A percentile compares a stretch with the other conserved stretches of the same genome.
phyloP scores from a whole-genome alignment of 2,888 invertebrate species.

The Neocrepidodera transversa region DNA sequence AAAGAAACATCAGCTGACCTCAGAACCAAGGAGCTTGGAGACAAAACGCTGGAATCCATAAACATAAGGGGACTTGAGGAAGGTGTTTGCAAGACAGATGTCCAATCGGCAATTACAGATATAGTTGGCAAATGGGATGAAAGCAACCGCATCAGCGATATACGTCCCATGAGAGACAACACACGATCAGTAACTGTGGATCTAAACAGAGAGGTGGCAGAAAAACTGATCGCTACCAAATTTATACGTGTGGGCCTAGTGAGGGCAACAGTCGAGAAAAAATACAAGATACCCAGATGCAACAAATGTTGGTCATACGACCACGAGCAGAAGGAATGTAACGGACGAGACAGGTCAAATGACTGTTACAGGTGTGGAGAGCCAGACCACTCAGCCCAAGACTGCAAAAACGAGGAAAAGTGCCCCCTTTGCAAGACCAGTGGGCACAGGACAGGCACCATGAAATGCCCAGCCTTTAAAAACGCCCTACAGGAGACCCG shows the following conservation, averaged over 20 bases:
- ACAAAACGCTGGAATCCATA: neutral
- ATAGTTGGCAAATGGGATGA: neutral
- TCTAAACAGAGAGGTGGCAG: neutral
- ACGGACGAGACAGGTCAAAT: slow-evolving; percentile 10
- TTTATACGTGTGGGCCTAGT: neutral
- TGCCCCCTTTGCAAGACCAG: slow-evolving; percentile 1
- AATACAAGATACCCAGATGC: neutral
- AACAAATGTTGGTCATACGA: slow-evolving; percentile 17
- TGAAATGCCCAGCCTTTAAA: neutral
- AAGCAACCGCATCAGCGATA: neutral
- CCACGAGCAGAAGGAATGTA: neutral
- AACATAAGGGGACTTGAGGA: neutral
- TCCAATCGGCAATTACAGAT: neutral
- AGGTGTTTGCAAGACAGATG: neutral
- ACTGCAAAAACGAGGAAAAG: slow-evolving; percentile 3
- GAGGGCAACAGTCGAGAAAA: neutral
- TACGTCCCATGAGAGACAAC: neutral
- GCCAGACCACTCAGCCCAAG: slow-evolving; percentile 1
- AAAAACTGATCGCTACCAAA: neutral
- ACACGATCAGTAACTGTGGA: neutral
- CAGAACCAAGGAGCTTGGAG: neutral
- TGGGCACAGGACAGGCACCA: slow-evolving; percentile 1
- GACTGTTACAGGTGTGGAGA: slow-evolving; percentile 12
- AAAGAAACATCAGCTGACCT: neutral
- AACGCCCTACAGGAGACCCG: neutral